phyloP scores from a whole-genome alignment of 2,113 vertebrate genomes.

The Narcine bancroftii region DNA sequence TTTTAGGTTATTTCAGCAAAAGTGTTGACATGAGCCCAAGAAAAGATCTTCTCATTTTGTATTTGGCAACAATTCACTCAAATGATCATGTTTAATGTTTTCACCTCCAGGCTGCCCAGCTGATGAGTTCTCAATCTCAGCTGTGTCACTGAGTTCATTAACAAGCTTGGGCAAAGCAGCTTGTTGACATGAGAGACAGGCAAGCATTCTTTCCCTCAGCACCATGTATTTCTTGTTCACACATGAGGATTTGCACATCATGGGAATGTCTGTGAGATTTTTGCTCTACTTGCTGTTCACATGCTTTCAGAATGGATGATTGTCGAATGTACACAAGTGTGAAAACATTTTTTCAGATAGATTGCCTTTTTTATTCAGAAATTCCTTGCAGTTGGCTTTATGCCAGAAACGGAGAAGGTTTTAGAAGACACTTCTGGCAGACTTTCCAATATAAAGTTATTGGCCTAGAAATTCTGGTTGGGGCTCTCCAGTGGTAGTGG shows the following conservation, averaged over 20 bases:
- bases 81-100: background rate
- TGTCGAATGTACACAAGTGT: too few species aligned
- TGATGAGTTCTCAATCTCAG: background rate
- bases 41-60: background rate
- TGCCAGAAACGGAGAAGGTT: too few species aligned
- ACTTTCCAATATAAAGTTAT: background rate
- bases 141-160: constrained; percentile 8
- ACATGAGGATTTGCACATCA: background rate
- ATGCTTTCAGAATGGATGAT: background rate
- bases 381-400: background rate
- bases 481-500: too few species aligned
- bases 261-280: background rate
- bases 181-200: background rate
- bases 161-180: background rate
- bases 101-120: background rate
- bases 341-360: background rate
- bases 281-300: background rate
- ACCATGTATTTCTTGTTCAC: background rate
- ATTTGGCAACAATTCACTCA: background rate
- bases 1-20: background rate
- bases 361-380: background rate
- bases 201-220: background rate
- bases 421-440: too few species aligned
- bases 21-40: background rate
- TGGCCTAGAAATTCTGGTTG: too few species aligned